A percentile compares a stretch with the other conserved stretches of the same genome.
These are phyloP conservation scores for Ethmia dodecea DNA, from an alignment of 2,888 invertebrate genomes.

Conservation along the genomic window DNA sequence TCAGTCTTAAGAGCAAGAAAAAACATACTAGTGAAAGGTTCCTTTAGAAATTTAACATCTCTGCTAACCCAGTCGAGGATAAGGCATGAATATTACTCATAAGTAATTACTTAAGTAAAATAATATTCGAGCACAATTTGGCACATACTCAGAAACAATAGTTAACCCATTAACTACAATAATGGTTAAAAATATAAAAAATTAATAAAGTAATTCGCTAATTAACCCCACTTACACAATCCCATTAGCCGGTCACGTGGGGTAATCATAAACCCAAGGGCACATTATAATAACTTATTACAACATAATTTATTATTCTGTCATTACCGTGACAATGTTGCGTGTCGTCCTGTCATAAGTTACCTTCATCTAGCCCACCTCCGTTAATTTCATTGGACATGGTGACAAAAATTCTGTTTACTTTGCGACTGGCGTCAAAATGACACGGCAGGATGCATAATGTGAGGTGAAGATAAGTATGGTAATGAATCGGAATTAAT, in stretches of 20 bases:
- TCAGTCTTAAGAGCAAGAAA: too few species aligned
- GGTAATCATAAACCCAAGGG: constrained; percentile 52
- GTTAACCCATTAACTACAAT: too few species aligned
- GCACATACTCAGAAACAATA: too few species aligned
- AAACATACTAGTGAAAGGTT: too few species aligned
- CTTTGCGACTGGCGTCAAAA: constrained; percentile 49
- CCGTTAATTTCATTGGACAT: constrained; percentile 71
- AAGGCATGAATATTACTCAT: too few species aligned
- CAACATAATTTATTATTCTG: constrained; percentile 75
- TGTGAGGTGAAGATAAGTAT: constrained; percentile 28
- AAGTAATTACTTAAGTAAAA: too few species aligned
- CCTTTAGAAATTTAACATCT: too few species aligned
- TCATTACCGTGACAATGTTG: constrained; percentile 69
- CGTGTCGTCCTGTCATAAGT: constrained; percentile 68
- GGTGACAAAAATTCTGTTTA: constrained; percentile 76
- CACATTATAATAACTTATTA: constrained; percentile 75
- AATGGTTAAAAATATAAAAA: too few species aligned
- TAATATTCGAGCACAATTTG: too few species aligned
- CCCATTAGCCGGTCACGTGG: constrained; percentile 29
- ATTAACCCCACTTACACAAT: constrained; percentile 51
- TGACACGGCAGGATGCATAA: constrained; percentile 45
- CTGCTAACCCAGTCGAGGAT: too few species aligned
- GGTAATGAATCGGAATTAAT: constrained; percentile 51
- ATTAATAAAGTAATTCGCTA: too few species aligned
- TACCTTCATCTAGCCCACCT: constrained; percentile 45